Conservation (phyloP, 2,888 invertebrate genomes). For the Morpho helenor region DNA sequence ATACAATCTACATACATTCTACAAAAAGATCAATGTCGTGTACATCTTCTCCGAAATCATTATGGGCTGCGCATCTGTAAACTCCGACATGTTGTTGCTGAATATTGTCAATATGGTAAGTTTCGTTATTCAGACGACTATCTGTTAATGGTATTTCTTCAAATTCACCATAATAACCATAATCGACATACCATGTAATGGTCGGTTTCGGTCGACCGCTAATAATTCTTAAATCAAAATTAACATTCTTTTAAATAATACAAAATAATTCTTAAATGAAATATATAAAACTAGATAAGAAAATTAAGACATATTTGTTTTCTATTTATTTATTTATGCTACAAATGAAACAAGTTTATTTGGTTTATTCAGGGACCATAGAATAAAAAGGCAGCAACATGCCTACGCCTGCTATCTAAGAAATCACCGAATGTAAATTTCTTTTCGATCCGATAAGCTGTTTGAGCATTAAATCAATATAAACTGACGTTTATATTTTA, state of each 20-base stretch:
- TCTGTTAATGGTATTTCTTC: neutral
- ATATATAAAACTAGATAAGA: neutral
- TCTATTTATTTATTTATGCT: too few species aligned
- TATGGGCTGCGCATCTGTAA: conserved; percentile 41
- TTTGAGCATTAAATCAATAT: too few species aligned
- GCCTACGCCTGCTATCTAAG: too few species aligned
- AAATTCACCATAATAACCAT: neutral
- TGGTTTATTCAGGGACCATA: too few species aligned
- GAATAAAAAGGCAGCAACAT: too few species aligned
- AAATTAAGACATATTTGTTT: too few species aligned
- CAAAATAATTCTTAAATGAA: neutral
- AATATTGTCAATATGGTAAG: conserved; percentile 26
- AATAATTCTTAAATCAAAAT: neutral
- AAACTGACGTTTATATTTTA: too few species aligned
- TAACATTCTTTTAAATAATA: neutral
- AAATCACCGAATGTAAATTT: too few species aligned
- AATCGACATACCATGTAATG: conserved; percentile 37
- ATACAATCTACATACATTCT: conserved; percentile 47
- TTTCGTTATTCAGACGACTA: conserved; percentile 30
- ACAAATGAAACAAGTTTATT: too few species aligned
- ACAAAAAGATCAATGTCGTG: conserved; percentile 34
- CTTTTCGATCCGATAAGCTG: too few species aligned
- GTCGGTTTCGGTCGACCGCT: conserved; percentile 13
- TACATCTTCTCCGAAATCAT: conserved; percentile 34
- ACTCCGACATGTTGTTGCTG: conserved; percentile 28